Evolutionary conservation across 2,113 vertebrate species (phyloP).

Genomic region (Syngnathoides biaculeatus): DNA sequence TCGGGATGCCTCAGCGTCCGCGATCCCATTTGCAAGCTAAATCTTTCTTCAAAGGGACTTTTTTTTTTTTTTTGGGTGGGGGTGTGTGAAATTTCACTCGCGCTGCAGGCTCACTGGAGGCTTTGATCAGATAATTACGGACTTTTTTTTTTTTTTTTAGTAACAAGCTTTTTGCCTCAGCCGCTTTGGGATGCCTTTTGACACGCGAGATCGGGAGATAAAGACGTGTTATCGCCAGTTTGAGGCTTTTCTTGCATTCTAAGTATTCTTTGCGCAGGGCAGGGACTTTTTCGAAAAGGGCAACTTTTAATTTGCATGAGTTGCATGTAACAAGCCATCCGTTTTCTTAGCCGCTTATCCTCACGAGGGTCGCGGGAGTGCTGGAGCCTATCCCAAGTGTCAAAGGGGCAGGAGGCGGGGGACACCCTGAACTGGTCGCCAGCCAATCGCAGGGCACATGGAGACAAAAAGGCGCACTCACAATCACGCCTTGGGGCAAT

Average conservation of each 20-base stretch:
- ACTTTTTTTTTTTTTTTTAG: slow-evolving; percentile 1
- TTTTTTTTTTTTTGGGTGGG: too few species aligned
- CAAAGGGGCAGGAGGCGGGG: too few species aligned
- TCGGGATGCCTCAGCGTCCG: background rate
- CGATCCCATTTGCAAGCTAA: slow-evolving; percentile 1
- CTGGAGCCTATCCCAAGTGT: too few species aligned
- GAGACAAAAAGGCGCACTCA: too few species aligned
- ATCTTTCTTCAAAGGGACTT: slow-evolving; percentile 4
- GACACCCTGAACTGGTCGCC: too few species aligned
- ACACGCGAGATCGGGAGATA: background rate
- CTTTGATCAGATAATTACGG: slow-evolving; percentile 5
- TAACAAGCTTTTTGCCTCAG: background rate
- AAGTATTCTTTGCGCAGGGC: background rate
- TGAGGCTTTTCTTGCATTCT: background rate
- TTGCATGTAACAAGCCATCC: too few species aligned
- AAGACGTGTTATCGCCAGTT: background rate
- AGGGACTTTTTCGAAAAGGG: background rate
- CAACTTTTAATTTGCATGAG: background rate
- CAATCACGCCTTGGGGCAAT: too few species aligned
- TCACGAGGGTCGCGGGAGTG: too few species aligned
- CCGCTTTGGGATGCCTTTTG: background rate
- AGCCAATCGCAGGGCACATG: too few species aligned
- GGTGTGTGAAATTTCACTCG: background rate
- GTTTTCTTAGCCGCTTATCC: too few species aligned
- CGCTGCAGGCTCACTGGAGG: background rate